phyloP scores from a whole-genome alignment of 1,140 invertebrate genomes.

The Carposina sasakii region DNA sequence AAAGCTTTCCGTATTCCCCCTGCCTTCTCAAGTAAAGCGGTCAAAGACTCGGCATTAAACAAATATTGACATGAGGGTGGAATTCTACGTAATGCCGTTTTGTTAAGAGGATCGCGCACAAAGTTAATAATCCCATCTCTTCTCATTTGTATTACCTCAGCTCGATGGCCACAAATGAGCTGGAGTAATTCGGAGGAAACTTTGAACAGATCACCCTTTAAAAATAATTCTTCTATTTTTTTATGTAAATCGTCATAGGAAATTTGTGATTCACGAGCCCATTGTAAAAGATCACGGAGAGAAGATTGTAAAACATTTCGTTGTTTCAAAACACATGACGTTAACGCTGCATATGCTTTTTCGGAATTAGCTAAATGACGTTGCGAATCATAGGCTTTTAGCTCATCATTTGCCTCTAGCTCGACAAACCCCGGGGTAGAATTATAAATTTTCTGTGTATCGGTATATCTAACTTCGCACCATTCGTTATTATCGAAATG shows the following conservation, averaged over 20 bases:
- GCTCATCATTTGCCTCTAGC: not conserved
- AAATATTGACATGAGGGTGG: not conserved
- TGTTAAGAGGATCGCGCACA: not conserved
- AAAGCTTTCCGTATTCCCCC: not conserved
- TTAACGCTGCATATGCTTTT: not conserved
- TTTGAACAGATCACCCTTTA: not conserved
- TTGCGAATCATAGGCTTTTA: not conserved
- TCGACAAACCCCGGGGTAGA: not conserved
- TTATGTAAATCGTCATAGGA: not conserved
- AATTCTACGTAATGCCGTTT: not conserved
- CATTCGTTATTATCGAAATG: not conserved
- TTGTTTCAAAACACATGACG: not conserved
- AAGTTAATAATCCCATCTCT: not conserved
- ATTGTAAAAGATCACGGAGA: not conserved
- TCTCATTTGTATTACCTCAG: not conserved
- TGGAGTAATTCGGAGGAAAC: not conserved
- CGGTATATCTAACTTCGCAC: not conserved
- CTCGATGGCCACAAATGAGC: not conserved
- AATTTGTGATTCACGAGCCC: not conserved
- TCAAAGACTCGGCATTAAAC: not conserved
- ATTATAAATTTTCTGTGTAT: not conserved
- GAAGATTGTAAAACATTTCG: not conserved
- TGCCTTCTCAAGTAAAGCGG: not conserved
- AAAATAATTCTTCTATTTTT: constrained; percentile 1
- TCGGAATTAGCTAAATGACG: not conserved